Evolutionary conservation across 2,888 invertebrate genomes (phyloP), one percentile per base, ranked within the genome.

Genomic region (Dryadula phaetusa): DNA sequence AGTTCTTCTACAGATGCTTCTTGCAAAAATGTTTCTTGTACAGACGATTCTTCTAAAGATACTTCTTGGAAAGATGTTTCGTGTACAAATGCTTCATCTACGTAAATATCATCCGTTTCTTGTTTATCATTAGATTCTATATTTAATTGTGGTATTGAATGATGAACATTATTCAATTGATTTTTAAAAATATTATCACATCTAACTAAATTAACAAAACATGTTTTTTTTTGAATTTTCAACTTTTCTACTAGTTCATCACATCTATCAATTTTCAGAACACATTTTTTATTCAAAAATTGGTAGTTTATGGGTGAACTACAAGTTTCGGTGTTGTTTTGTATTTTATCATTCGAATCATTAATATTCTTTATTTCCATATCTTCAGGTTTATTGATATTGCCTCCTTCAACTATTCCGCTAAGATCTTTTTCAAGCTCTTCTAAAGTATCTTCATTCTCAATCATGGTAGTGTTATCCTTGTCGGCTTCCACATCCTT

Each of bases 211-310:
- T 78, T 75, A 28, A 86, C 77, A 65, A 67, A 80, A 74, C 84
- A 88, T 44, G 74, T 70, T 28, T 74, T 72, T 20, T 77, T 82
- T 20, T 79, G 70, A 16, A 74, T 67, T 67, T 75, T 79, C 5
- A 75, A 62, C 44, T 73, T 69, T 70, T 81, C 75, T n/a, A 80
- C 71, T 14, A 86, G 73, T 16, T 81, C 72, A 42, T 87, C 86
- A 67, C 87, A 87, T 61, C 78, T 84, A 0, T 63, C 65, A 47
- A 87, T 71, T 74, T 78, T 80, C 6, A 89, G 76, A 67, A 70
- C 75, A 73, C 85, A 87, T 65, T 66, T 44, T 67, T 69, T 74
- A 12, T 61, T 16, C 34, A 62, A 62, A 40, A 32, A 14, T 65
- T 65, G 47, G 20, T 18, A 1, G 5, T 14, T 32, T 32, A 10